These are phyloP conservation scores for Regulus satrapa DNA, from an alignment of 2,113 vertebrate genomes.

Conservation along the genomic window DNA sequence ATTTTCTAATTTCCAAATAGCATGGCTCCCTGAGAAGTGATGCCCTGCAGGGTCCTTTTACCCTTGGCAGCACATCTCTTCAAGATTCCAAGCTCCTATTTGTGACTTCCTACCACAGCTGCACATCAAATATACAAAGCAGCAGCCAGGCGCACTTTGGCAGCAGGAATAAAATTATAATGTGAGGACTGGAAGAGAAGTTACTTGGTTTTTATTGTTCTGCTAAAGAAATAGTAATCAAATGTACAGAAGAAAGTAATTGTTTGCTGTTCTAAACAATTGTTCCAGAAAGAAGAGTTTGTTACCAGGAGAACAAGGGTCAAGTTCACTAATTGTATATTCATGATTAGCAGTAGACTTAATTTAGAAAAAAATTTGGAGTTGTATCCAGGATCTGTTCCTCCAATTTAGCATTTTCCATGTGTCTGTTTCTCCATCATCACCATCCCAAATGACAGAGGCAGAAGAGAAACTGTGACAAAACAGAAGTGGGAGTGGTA, in stretches of 20 bases:
- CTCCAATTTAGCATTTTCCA: not conserved
- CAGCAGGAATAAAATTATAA: constrained; percentile 3
- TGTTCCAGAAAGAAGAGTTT: constrained; percentile 14
- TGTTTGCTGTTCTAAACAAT: not conserved
- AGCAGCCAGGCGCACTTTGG: not conserved
- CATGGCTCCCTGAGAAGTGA: not conserved
- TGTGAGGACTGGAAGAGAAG: not conserved
- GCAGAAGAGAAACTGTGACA: not conserved
- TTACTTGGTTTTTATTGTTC: constrained; percentile 16
- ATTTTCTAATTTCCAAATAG: not conserved
- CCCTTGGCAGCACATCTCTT: not conserved
- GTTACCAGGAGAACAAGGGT: not conserved
- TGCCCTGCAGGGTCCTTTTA: not conserved
- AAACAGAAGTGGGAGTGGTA: not conserved
- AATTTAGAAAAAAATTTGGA: not conserved
- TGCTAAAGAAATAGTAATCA: constrained; percentile 47
- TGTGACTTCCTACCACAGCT: constrained; percentile 41
- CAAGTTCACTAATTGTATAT: not conserved
- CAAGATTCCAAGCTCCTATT: not conserved
- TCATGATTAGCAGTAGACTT: not conserved
- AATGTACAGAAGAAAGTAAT: constrained; percentile 22
- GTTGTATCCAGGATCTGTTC: not conserved
- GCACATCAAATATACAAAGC: constrained; percentile 18
- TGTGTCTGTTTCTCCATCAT: not conserved
- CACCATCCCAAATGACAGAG: not conserved